These are phyloP conservation scores for Bungarus multicinctus DNA, from an alignment of 2,113 vertebrate genomes.

Conservation along the genomic window DNA sequence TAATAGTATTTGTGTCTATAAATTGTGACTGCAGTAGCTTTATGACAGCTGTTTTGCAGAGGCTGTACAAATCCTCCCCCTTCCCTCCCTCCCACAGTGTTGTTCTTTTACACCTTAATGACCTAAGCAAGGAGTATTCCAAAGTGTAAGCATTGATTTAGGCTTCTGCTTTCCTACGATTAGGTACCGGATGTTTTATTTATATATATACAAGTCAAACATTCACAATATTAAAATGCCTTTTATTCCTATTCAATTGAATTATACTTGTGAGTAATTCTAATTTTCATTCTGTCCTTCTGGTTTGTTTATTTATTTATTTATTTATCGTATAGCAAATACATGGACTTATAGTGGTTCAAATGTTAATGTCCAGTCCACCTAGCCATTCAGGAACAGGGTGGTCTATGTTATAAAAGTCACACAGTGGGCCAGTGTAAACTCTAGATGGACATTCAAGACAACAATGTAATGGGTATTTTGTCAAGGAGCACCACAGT, in stretches of 20 bases:
- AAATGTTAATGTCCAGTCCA: too few relatives aligned
- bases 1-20: neutral
- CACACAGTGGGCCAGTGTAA: too few relatives aligned
- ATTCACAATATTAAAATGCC: neutral
- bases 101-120: neutral
- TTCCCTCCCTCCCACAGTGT: too few relatives aligned
- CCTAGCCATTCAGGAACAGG: too few relatives aligned
- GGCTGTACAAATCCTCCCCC: neutral
- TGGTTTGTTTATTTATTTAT: neutral
- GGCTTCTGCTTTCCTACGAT: neutral
- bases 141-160: neutral
- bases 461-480: too few relatives aligned
- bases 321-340: too few relatives aligned
- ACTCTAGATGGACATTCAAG: too few relatives aligned
- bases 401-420: too few relatives aligned
- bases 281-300: neutral
- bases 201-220: neutral
- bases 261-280: neutral
- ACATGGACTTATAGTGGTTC: too few relatives aligned
- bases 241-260: neutral
- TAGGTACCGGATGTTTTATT: neutral
- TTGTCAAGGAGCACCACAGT: too few relatives aligned
- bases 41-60: neutral
- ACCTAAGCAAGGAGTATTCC: neutral
- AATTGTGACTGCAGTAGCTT: neutral